Evolutionary conservation across 2,797 vertebrate genomes (phyloP), one percentile per base, ranked within the genome.

Genomic region (Manis crassicaudata): DNA sequence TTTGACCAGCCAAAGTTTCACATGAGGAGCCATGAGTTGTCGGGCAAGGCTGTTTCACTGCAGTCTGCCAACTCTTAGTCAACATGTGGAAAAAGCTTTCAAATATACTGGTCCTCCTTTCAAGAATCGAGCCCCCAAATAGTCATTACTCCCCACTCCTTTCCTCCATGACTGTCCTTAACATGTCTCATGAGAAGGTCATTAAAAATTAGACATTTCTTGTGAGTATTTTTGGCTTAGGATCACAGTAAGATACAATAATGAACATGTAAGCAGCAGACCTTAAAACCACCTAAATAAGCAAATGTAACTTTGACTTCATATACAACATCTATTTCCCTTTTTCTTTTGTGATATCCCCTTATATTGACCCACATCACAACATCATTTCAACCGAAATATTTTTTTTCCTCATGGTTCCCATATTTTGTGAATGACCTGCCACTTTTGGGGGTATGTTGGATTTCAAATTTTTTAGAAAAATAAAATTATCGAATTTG

Each of bases 401-500:
- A 58, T 70, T 93, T 94, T 76, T 95, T 96, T 92, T 25, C 32
- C 95, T 96, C 93, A 80, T 62, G 43, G 18, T 89, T 81, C 8
- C 32, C 62, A 80, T 56, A 90, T 86, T 93, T 86, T 89, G 43
- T 94, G 68, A 94, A 81, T 85, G 16, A 76, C 35, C 40, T 94
- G n/a, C 35, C n/a, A 27, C 77, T 56, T 92, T 90, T 79, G 40
- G 50, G 17, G 91, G 68, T 95, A 92, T 35, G 6, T 50, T 92
- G 58, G 60, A 63, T 94, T 94, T 70, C 52, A 90, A 58, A 20
- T 63, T 52, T 89, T 84, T 90, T 7, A 0, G 13, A 32, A 67
- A 77, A 92, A 46, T 68, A 88, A 83, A 94, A 79, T 94, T 73
- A 80, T 75, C 46, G 50, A 88, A 46, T 90, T 88, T 70, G 5